Percentiles rank a stretch among this genome's conserved stretches.
Evolutionary conservation across 2,797 vertebrate genomes (phyloP).

Genomic region (Eutrigla gurnardus): DNA sequence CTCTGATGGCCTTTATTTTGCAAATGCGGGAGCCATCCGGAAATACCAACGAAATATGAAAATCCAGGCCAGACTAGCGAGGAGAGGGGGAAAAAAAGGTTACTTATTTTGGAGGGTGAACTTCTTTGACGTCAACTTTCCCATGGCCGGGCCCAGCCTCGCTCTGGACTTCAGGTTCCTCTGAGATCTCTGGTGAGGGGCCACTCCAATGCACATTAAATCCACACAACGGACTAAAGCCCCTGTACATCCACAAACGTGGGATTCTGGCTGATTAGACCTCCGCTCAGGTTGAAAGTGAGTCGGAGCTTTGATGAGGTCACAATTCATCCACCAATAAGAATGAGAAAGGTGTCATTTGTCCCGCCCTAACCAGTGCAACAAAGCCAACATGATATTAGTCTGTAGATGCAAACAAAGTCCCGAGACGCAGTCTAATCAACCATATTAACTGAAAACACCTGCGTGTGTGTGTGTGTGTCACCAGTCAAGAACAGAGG

Average conservation of each 20-base stretch:
- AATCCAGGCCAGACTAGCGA: conserved; percentile 66
- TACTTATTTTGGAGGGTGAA: conserved; percentile 65
- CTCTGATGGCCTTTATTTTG: conserved; percentile 85
- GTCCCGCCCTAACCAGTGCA: background rate
- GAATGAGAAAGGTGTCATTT: background rate
- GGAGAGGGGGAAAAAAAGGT: conserved; percentile 62
- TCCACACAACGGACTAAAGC: conserved; percentile 6
- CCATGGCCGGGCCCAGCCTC: conserved; percentile 52
- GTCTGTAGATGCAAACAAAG: background rate
- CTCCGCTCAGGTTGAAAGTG: background rate
- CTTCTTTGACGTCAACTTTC: conserved; percentile 77
- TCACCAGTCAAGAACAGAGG: background rate
- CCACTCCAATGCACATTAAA: conserved; percentile 34
- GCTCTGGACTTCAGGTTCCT: conserved; percentile 47
- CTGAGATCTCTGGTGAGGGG: conserved; percentile 40
- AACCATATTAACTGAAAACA: background rate
- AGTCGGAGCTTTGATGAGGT: background rate
- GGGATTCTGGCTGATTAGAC: background rate
- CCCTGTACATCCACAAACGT: background rate
- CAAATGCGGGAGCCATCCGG: conserved; percentile 80
- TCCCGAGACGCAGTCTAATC: background rate
- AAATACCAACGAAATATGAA: conserved; percentile 85
- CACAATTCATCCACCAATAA: background rate
- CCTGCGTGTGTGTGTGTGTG: background rate
- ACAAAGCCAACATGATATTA: background rate